Percentiles rank a stretch among this genome's conserved stretches.
phyloP scores from a whole-genome alignment of 1,140 invertebrate species.

The Mycetomoellerius zeteki region DNA sequence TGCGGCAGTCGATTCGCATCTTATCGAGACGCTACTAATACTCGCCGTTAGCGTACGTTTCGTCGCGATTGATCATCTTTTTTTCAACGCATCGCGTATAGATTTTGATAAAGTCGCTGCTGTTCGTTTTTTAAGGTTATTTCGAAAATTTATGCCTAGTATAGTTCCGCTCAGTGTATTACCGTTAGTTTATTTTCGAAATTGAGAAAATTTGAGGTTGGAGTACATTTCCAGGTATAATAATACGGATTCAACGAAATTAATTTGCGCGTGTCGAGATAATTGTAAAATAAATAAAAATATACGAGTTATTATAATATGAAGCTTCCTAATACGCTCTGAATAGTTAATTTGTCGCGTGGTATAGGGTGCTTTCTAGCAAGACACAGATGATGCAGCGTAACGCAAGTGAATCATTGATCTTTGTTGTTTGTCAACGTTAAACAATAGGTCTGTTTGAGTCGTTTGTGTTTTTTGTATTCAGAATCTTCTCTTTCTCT shows the following conservation, averaged over 20 bases:
- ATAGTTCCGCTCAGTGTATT: not conserved
- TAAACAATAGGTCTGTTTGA: too few species aligned
- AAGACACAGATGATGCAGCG: too few species aligned
- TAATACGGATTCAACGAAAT: not conserved
- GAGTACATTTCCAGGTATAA: not conserved
- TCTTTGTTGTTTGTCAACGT: too few species aligned
- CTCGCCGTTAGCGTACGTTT: not conserved
- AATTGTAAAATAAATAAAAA: not conserved
- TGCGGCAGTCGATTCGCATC: not conserved
- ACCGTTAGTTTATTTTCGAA: not conserved
- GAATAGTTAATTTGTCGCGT: not conserved
- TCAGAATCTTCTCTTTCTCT: too few species aligned
- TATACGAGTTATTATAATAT: not conserved
- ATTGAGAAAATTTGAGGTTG: too few species aligned
- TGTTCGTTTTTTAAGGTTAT: constrained; percentile 44
- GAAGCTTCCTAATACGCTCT: not conserved
- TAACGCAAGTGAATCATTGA: too few species aligned
- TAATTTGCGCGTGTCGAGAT: not conserved
- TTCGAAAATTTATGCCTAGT: not conserved
- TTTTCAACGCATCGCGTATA: not conserved
- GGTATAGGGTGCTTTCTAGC: too few species aligned
- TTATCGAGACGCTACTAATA: not conserved
- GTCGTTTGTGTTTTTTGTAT: too few species aligned
- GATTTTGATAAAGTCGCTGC: not conserved
- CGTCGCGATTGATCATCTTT: not conserved